phyloP scores from a whole-genome alignment of 2,888 invertebrate genomes.

The Drosophila melanosoma region DNA sequence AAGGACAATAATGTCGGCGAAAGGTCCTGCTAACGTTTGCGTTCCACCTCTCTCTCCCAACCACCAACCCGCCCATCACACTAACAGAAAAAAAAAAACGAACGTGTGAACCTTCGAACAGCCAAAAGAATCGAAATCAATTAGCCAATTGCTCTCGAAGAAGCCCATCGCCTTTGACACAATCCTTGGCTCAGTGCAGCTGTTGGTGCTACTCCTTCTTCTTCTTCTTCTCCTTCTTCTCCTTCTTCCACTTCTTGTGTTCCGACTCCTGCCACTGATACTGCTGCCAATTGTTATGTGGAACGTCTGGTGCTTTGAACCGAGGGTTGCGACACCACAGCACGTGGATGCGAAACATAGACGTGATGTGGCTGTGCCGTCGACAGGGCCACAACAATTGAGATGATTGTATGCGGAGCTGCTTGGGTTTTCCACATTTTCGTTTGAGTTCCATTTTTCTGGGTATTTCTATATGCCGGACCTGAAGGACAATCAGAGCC shows the following conservation, averaged over 20 bases:
- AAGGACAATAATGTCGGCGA: conserved; percentile 56
- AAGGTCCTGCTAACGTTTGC: conserved; percentile 75
- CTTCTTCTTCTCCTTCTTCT: background rate
- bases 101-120: conserved; percentile 67
- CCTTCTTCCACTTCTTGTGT: background rate
- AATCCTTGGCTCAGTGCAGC: conserved; percentile 23
- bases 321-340: conserved; percentile 45
- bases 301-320: conserved; percentile 64
- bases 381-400: conserved; percentile 59
- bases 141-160: conserved; percentile 84
- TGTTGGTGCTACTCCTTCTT: background rate
- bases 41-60: conserved; percentile 36
- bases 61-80: background rate
- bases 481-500: conserved; percentile 29
- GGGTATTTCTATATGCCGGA: background rate
- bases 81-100: background rate
- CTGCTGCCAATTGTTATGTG: conserved; percentile 52
- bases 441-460: conserved; percentile 5
- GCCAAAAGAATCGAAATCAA: conserved; percentile 82
- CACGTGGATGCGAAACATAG: conserved; percentile 32
- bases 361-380: conserved; percentile 43
- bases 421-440: conserved; percentile 12
- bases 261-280: background rate
- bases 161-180: conserved; percentile 60
- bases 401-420: conserved; percentile 49